phyloP scores from a whole-genome alignment of 2,797 vertebrate genomes.

The Tympanoctomys barrerae region DNA sequence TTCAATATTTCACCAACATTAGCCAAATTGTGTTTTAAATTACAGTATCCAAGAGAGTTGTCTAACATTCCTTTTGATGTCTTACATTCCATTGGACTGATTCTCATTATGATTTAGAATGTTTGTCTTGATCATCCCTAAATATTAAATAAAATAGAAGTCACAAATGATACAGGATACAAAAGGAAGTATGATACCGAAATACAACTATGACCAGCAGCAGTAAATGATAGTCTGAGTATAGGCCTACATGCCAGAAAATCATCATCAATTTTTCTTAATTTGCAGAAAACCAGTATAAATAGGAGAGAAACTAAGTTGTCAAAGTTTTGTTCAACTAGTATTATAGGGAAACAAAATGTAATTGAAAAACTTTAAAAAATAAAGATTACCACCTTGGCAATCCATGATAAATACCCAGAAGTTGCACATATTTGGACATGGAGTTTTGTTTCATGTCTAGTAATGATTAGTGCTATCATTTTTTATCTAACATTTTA shows the following conservation, averaged over 20 bases:
- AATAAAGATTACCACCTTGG: background rate
- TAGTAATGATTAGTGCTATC: background rate
- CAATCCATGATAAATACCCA: background rate
- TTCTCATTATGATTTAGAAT: background rate
- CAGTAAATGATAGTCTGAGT: background rate
- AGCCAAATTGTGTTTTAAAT: background rate
- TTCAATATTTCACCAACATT: background rate
- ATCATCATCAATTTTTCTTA: constrained; percentile 34
- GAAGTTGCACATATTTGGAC: background rate
- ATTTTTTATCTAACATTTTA: background rate
- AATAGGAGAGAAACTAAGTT: background rate
- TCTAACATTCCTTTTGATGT: background rate
- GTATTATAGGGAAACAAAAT: background rate
- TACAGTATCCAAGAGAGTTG: background rate
- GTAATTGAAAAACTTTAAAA: background rate
- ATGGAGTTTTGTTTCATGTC: background rate
- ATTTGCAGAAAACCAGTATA: constrained; percentile 24
- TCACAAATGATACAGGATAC: background rate
- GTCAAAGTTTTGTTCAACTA: background rate
- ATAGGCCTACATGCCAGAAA: background rate
- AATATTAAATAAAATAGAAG: background rate
- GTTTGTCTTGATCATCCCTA: background rate
- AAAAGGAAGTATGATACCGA: constrained; percentile 47
- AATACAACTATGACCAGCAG: constrained; percentile 17
- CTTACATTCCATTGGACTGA: background rate